Conservation (phyloP, 2,113 vertebrate genomes). For the Xenopus laevis region DNA sequence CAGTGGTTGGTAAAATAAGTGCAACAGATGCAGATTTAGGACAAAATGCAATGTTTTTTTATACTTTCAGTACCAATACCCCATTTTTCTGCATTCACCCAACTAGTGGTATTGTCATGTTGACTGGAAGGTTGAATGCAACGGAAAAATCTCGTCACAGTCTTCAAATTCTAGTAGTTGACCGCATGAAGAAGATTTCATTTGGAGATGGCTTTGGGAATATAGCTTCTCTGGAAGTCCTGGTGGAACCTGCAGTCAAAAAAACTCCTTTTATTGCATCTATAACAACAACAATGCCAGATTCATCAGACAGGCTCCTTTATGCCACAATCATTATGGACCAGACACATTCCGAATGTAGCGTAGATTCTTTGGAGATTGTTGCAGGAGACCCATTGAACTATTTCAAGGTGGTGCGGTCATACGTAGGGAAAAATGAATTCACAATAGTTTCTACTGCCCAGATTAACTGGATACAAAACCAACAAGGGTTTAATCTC, state of each 20-base stretch:
- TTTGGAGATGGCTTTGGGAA: slow-evolving; percentile 84
- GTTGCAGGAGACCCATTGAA: slow-evolving; percentile 78
- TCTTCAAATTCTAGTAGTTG: slow-evolving; percentile 86
- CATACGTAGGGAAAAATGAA: slow-evolving; percentile 65
- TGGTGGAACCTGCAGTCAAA: slow-evolving; percentile 67
- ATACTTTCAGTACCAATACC: slow-evolving; percentile 73
- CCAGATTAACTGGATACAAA: slow-evolving; percentile 78
- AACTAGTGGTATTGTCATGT: slow-evolving; percentile 77
- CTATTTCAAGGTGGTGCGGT: slow-evolving; percentile 78
- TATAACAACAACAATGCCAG: slow-evolving; percentile 51
- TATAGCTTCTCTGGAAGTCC: slow-evolving; percentile 72
- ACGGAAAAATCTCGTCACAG: slow-evolving; percentile 70
- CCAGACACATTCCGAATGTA: slow-evolving; percentile 58
- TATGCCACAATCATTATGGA: slow-evolving; percentile 73
- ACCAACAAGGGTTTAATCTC: slow-evolving; percentile 81
- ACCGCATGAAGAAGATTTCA: slow-evolving; percentile 83
- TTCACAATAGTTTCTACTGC: slow-evolving; percentile 81
- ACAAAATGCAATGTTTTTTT: slow-evolving; percentile 88
- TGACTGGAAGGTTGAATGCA: slow-evolving; percentile 75
- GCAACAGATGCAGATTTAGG: slow-evolving; percentile 90
- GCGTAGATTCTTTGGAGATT: slow-evolving; percentile 71
- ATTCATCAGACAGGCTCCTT: slow-evolving; percentile 56
- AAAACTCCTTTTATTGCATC: slow-evolving; percentile 68
- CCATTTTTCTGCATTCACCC: slow-evolving; percentile 80
- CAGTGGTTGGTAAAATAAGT: slow-evolving; percentile 75